phyloP scores from a whole-genome alignment of 1,140 invertebrate species.

The Philaenus spumarius region DNA sequence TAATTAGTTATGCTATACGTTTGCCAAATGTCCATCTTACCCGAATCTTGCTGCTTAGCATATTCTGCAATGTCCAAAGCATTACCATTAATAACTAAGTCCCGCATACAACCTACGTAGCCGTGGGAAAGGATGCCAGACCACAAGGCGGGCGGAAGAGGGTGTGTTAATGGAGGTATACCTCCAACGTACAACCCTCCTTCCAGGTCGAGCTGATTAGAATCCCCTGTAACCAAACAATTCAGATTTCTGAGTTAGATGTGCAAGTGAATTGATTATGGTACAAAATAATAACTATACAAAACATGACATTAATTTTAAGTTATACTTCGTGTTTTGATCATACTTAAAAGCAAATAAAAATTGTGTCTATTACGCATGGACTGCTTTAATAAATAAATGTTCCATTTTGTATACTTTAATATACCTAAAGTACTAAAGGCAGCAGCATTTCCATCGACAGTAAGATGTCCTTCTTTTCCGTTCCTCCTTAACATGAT shows the following conservation, averaged over 20 bases:
- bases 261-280: too few relatives aligned
- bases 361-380: too few relatives aligned
- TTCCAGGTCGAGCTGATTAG: conserved; percentile 80
- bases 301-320: too few relatives aligned
- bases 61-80: conserved; percentile 84
- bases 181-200: conserved; percentile 88
- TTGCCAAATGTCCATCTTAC: conserved; percentile 42
- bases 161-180: conserved; percentile 65
- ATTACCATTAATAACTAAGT: conserved; percentile 88
- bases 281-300: too few relatives aligned
- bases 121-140: conserved; percentile 81
- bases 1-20: background rate
- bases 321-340: too few relatives aligned
- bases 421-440: conserved; percentile 74
- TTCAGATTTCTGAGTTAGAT: too few relatives aligned
- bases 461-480: conserved; percentile 76
- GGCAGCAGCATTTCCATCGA: conserved; percentile 82
- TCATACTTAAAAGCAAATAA: too few relatives aligned
- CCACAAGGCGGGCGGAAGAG: conserved; percentile 83
- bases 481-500: conserved; percentile 72
- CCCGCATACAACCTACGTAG: conserved; percentile 92
- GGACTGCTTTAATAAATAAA: too few relatives aligned
- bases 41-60: conserved; percentile 83
- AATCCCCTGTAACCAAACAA: conserved; percentile 53
- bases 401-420: too few relatives aligned